Percentiles rank a stretch among this genome's conserved stretches.
Conservation (phyloP, 2,888 invertebrate genomes). For the Philhelius pedissequus region DNA sequence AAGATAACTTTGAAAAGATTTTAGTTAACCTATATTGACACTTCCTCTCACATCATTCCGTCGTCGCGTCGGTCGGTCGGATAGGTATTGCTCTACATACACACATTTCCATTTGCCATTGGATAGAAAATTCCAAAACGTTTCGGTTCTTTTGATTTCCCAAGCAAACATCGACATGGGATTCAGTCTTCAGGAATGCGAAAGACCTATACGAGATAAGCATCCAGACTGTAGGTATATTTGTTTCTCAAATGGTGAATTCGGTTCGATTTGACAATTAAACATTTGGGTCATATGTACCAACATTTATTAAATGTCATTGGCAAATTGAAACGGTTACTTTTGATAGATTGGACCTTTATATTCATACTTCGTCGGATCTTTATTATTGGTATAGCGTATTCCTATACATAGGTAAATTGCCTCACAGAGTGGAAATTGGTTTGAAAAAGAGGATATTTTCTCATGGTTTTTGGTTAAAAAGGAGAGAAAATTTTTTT, state of each 20-base stretch:
- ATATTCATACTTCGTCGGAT: background rate
- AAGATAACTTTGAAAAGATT: constrained; percentile 18
- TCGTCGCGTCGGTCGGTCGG: too few relatives aligned
- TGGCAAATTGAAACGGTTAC: constrained; percentile 47
- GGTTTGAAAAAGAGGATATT: background rate
- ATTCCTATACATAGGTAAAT: too few relatives aligned
- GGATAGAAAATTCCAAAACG: constrained; percentile 13
- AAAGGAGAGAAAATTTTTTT: background rate
- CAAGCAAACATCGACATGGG: constrained; percentile 34
- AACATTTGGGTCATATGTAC: constrained; percentile 42
- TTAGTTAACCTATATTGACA: background rate
- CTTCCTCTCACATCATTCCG: background rate
- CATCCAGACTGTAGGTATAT: background rate
- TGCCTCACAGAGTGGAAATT: constrained; percentile 26
- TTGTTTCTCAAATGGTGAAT: constrained; percentile 10
- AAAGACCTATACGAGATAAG: background rate
- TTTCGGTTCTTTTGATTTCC: constrained; percentile 51
- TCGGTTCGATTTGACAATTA: constrained; percentile 42
- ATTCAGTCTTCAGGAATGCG: constrained; percentile 16
- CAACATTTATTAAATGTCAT: constrained; percentile 44
- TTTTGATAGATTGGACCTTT: constrained; percentile 4
- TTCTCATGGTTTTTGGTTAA: background rate
- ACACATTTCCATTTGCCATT: background rate
- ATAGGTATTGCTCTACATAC: background rate
- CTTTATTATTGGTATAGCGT: too few relatives aligned